Evolutionary conservation across 2,888 invertebrate species (phyloP).

Genomic region (Euproctis similis): DNA sequence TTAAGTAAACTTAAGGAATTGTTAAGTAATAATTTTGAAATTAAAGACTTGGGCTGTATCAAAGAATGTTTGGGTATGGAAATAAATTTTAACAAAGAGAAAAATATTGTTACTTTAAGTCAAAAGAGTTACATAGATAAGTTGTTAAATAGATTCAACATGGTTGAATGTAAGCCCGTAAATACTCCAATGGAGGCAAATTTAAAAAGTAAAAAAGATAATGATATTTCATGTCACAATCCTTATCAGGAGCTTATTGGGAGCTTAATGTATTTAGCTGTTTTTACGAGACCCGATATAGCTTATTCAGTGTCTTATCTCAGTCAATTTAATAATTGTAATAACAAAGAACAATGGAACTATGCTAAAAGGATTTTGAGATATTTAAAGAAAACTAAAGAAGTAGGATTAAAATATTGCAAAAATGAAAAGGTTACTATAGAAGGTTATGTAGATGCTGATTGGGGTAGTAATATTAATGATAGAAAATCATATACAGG

Average conservation of each 20-base stretch:
- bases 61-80: background rate
- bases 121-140: conserved; percentile 6
- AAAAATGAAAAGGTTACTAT: conserved; percentile 1
- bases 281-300: background rate
- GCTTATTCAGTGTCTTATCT: background rate
- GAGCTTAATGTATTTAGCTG: background rate
- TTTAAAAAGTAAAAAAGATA: conserved; percentile 10
- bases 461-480: background rate
- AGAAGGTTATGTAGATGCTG: background rate
- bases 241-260: conserved; percentile 7
- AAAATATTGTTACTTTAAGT: conserved; percentile 1
- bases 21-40: background rate
- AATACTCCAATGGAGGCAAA: conserved; percentile 20
- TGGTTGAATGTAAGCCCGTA: conserved; percentile 5
- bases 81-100: background rate
- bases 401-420: background rate
- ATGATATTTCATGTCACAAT: conserved; percentile 5
- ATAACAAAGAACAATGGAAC: background rate
- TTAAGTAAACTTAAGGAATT: background rate
- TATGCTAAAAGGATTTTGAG: background rate
- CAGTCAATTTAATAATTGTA: background rate
- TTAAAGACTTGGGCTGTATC: background rate
- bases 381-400: background rate
- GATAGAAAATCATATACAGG: conserved; percentile 1
- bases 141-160: conserved; percentile 12